Evolutionary conservation across 1,140 invertebrate genomes (phyloP).

Genomic region (Eumeta japonica): DNA sequence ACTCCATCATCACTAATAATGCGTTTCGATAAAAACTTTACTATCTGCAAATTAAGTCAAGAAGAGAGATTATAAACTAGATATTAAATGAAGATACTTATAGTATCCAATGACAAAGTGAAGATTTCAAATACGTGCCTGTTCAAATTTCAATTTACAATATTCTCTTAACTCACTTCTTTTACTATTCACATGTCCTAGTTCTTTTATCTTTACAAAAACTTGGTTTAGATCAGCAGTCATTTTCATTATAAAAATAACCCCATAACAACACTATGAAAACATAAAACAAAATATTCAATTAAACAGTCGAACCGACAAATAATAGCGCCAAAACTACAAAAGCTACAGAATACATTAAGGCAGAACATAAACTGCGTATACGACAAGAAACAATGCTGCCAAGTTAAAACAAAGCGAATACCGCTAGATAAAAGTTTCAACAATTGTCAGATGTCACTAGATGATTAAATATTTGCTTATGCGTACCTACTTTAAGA

Average conservation of each 20-base stretch:
- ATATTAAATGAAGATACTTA: slow-evolving; percentile 5
- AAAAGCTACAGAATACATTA: background rate
- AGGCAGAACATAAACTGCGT: background rate
- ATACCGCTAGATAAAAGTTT: no score
- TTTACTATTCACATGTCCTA: slow-evolving; percentile 25
- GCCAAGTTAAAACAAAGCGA: no score
- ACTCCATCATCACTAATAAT: slow-evolving; percentile 29
- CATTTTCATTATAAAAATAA: slow-evolving; percentile 13
- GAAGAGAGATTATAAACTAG: no score
- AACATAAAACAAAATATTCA: slow-evolving; percentile 2
- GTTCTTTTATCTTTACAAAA: slow-evolving; percentile 26
- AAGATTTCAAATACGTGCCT: slow-evolving; percentile 14
- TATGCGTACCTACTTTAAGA: no score
- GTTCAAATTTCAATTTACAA: slow-evolving; percentile 26
- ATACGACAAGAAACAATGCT: background rate
- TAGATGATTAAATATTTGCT: no score
- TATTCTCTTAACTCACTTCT: slow-evolving; percentile 27
- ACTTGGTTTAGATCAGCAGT: slow-evolving; percentile 19
- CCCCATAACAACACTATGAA: background rate
- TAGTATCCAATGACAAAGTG: background rate
- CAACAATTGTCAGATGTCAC: no score
- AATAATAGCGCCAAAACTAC: background rate
- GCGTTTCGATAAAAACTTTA: slow-evolving; percentile 21
- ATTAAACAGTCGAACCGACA: slow-evolving; percentile 1
- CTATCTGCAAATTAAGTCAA: slow-evolving; percentile 18